phyloP scores from a whole-genome alignment of 2,888 invertebrate species.

The Meandrusa payeni region DNA sequence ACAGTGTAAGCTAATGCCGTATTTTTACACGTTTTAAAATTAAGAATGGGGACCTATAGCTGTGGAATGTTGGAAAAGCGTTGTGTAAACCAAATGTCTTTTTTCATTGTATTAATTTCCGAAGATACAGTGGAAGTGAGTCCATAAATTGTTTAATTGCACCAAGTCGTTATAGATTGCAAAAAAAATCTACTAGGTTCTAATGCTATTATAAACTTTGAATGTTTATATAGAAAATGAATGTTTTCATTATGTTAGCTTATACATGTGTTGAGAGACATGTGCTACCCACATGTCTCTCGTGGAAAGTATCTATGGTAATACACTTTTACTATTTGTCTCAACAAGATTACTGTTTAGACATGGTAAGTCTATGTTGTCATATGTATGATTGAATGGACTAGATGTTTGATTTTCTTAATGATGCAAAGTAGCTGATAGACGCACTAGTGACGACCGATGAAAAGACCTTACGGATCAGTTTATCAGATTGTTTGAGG shows the following conservation, averaged over 20 bases:
- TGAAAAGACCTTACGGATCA: slow-evolving; percentile 34
- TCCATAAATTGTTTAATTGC: slow-evolving; percentile 44
- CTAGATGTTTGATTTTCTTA: slow-evolving; percentile 40
- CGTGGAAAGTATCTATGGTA: background rate
- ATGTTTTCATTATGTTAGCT: slow-evolving; percentile 56
- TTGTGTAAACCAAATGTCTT: slow-evolving; percentile 1
- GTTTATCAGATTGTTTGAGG: slow-evolving; percentile 38
- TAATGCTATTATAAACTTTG: slow-evolving; percentile 42
- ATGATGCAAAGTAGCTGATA: slow-evolving; percentile 43
- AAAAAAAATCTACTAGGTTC: slow-evolving; percentile 47
- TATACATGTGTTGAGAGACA: too few relatives aligned
- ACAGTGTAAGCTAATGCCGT: background rate
- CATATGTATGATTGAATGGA: slow-evolving; percentile 49
- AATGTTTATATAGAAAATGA: slow-evolving; percentile 59
- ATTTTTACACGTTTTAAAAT: slow-evolving; percentile 9
- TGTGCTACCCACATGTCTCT: slow-evolving; percentile 13
- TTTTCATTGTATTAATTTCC: slow-evolving; percentile 1
- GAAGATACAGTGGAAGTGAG: slow-evolving; percentile 1
- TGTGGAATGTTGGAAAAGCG: background rate
- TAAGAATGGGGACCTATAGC: background rate
- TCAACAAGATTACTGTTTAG: slow-evolving; percentile 3
- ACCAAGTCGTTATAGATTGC: slow-evolving; percentile 51
- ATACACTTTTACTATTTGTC: too few relatives aligned
- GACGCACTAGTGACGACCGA: slow-evolving; percentile 50
- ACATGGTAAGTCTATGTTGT: slow-evolving; percentile 27